These are phyloP conservation scores for Athalia cordata DNA, from an alignment of 2,888 invertebrate genomes.

Conservation along the genomic window DNA sequence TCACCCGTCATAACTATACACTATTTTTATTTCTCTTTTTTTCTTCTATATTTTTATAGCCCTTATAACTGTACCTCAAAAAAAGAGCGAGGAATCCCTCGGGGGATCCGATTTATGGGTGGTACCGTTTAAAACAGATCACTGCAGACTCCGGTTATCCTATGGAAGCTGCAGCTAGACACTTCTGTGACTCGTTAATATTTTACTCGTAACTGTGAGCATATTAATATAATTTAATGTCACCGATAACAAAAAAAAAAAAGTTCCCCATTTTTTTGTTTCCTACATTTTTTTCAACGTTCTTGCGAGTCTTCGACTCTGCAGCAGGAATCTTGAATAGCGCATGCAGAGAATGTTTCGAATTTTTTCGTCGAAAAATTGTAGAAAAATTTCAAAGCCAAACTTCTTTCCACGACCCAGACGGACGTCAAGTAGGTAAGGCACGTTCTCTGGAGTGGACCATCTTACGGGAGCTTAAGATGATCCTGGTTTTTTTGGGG, in stretches of 20 bases:
- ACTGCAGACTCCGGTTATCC: neutral
- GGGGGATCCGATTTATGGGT: conserved; percentile 2
- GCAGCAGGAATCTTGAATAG: neutral
- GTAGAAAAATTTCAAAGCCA: too few relatives aligned
- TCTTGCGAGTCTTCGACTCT: neutral
- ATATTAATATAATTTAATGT: too few relatives aligned
- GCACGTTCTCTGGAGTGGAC: neutral
- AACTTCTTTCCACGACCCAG: too few relatives aligned
- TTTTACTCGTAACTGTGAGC: too few relatives aligned
- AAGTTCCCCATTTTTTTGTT: too few relatives aligned
- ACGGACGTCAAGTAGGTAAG: neutral
- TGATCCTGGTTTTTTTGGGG: conserved; percentile 38
- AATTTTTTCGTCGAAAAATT: too few relatives aligned
- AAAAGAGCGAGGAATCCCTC: neutral
- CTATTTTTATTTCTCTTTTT: neutral
- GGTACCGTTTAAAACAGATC: conserved; percentile 1
- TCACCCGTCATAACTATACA: too few relatives aligned
- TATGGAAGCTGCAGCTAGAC: neutral
- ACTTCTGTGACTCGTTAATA: too few relatives aligned
- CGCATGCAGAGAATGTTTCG: neutral
- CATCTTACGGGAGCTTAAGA: conserved; percentile 41
- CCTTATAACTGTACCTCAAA: neutral
- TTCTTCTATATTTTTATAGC: neutral
- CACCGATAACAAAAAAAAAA: too few relatives aligned
- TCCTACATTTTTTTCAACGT: too few relatives aligned